Evolutionary conservation across 2,797 vertebrate genomes (phyloP), one percentile per base, ranked within the genome.

Genomic region (Chelonia mydas): DNA sequence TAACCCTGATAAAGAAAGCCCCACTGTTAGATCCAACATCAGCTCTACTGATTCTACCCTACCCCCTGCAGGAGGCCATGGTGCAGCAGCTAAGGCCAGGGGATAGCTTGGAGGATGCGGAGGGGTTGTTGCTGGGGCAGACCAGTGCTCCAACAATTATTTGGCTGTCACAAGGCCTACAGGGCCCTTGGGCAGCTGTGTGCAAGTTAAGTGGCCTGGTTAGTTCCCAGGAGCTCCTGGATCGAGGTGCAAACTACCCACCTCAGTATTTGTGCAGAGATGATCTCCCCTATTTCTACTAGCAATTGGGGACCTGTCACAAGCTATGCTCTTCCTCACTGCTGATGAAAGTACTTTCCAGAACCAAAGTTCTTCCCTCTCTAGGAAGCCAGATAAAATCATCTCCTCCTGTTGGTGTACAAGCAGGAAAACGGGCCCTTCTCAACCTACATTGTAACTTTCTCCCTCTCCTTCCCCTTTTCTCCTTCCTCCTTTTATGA

Each of bases 1-100:
- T 72, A 72, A 37, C 15, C 68, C n/a, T 41, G 21, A 19, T 21
- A 61, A 79, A 49, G 13, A 17, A 72, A 51, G 45, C 74, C 28
- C 0, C 0, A 54, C n/a, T 21, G 53, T 65, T 45, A 13, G 33
- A 0, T 80, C 4, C 9, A 53, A 3, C 12, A 25, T 16, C 41
- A 72, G 23, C 81, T 81, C 37, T 55, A 41, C 5, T 41, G 68
- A 41, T 6, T 55, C 13, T 55, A 83, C 25, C 41, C 11, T 84
- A 28, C 17, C 82, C 19, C 15, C 27, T 74, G 19, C 2, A 51
- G 31, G 4, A 85, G 33, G 19, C 6, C 21, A 10, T 74, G 7
- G 33, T 53, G 41, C 23, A 92, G 68, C 37, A 7, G 7, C 10
- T 27, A 82, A 54, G 3, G 81, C 37, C 27, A 23, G 54, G 74